Conservation (phyloP, 2,113 vertebrate genomes). For the Nasalis larvatus region DNA sequence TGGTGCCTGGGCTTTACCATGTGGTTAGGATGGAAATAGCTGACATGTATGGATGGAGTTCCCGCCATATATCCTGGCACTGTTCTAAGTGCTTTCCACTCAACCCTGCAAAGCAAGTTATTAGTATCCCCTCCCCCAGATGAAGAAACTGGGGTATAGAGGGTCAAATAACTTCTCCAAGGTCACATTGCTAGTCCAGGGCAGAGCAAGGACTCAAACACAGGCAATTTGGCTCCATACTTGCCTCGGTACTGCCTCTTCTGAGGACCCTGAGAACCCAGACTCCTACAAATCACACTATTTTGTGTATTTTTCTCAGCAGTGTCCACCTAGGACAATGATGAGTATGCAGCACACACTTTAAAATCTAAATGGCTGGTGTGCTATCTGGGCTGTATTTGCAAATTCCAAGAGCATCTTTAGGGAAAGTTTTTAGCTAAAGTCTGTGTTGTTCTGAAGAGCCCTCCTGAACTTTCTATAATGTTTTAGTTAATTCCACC, state of each 20-base stretch:
- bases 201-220: background rate
- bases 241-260: background rate
- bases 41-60: background rate
- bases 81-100: background rate
- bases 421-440: background rate
- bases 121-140: background rate
- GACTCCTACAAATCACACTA: background rate
- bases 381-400: background rate
- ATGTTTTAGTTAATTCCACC: constrained; percentile 8
- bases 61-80: no score
- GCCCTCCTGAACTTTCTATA: background rate
- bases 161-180: background rate
- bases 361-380: background rate
- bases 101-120: background rate
- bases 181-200: background rate
- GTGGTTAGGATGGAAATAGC: background rate
- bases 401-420: background rate
- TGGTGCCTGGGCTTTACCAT: background rate
- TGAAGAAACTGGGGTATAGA: background rate
- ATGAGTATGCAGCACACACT: background rate
- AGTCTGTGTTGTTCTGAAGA: background rate
- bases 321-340: background rate
- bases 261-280: background rate
- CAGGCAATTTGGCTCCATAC: background rate
- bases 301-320: background rate